Conservation (phyloP, 2,888 invertebrate genomes). For the Nymphalis c-album region DNA sequence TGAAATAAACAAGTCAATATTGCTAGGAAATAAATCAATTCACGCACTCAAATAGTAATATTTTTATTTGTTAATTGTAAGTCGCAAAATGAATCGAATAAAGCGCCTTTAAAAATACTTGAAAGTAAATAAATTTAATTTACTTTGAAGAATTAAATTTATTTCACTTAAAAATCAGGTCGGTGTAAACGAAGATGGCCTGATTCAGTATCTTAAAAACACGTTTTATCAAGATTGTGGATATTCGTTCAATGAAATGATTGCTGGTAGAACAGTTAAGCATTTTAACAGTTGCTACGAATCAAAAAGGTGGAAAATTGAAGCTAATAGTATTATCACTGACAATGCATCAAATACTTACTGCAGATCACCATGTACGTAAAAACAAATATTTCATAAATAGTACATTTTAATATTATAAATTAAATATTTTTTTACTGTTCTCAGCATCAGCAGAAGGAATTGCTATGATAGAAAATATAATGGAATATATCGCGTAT, state of each 20-base stretch:
- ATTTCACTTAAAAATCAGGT: constrained; percentile 59
- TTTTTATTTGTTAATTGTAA: no score
- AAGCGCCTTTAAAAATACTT: no score
- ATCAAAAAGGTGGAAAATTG: constrained; percentile 79
- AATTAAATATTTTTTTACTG: background rate
- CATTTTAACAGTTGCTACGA: constrained; percentile 81
- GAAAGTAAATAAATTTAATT: no score
- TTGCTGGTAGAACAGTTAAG: constrained; percentile 54
- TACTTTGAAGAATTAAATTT: no score
- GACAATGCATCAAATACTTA: constrained; percentile 86
- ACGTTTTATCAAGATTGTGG: constrained; percentile 79
- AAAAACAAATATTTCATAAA: background rate
- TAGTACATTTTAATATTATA: background rate
- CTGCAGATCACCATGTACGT: constrained; percentile 85
- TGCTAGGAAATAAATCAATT: no score
- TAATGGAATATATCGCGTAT: constrained; percentile 85
- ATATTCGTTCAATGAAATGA: constrained; percentile 71
- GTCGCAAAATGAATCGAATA: no score
- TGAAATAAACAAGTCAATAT: no score
- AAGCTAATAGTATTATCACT: constrained; percentile 78
- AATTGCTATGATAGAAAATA: constrained; percentile 82
- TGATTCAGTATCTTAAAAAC: constrained; percentile 83
- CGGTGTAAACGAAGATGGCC: constrained; percentile 83
- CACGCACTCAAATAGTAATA: no score
- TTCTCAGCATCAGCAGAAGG: constrained; percentile 82